These are phyloP conservation scores for Notamacropus eugenii DNA, from an alignment of 2,797 vertebrate species.

Conservation along the genomic window DNA sequence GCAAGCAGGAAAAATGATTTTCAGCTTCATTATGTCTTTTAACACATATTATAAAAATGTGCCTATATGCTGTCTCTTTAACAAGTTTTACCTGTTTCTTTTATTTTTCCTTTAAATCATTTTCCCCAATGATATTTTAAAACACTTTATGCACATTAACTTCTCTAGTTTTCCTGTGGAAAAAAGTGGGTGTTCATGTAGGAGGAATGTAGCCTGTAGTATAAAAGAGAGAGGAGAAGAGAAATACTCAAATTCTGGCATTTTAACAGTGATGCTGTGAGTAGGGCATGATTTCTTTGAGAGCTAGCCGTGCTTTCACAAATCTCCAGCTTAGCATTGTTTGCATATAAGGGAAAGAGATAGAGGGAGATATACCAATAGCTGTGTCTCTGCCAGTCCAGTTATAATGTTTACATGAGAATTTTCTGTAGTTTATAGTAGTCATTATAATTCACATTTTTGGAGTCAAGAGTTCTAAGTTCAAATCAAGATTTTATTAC, in stretches of 20 bases:
- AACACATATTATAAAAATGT: neutral
- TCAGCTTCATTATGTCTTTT: neutral
- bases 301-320: conserved; percentile 44
- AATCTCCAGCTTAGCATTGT: conserved; percentile 49
- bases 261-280: conserved; percentile 1
- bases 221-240: conserved; percentile 31
- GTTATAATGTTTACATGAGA: conserved; percentile 7
- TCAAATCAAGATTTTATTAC: neutral
- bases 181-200: neutral
- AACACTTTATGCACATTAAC: conserved; percentile 13
- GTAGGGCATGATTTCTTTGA: conserved; percentile 45
- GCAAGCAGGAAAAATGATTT: neutral
- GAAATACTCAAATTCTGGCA: neutral
- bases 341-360: conserved; percentile 16
- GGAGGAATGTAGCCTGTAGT: neutral
- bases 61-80: neutral
- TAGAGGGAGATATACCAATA: conserved; percentile 3
- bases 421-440: neutral
- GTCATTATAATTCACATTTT: neutral
- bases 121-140: conserved; percentile 31
- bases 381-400: conserved; percentile 10
- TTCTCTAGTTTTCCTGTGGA: conserved; percentile 23
- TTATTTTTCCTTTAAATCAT: neutral
- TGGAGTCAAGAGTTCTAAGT: neutral
- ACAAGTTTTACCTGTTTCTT: neutral